These are phyloP conservation scores for Tipula helvola DNA, from an alignment of 2,888 invertebrate genomes.

Conservation along the genomic window DNA sequence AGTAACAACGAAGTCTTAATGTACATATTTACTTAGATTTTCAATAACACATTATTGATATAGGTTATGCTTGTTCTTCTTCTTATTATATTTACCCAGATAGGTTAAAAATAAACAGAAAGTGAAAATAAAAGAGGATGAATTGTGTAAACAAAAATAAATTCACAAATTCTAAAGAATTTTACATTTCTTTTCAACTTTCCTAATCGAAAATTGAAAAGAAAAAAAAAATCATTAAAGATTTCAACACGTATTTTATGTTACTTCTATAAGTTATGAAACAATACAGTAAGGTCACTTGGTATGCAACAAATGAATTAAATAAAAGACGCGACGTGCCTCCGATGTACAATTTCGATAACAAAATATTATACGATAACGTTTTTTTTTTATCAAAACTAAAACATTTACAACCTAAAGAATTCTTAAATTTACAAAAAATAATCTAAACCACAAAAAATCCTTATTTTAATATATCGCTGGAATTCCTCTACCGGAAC, in stretches of 20 bases:
- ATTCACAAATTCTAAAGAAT: neutral
- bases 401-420: too few relatives aligned
- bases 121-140: neutral
- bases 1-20: too few relatives aligned
- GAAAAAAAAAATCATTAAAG: neutral
- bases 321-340: neutral
- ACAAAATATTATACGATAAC: neutral
- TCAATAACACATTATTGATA: neutral
- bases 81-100: neutral
- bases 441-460: too few relatives aligned
- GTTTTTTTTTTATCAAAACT: neutral
- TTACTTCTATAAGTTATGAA: neutral
- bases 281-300: neutral
- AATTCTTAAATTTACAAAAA: too few relatives aligned
- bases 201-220: neutral
- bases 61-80: neutral
- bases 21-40: neutral
- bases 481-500: too few relatives aligned
- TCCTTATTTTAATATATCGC: too few relatives aligned
- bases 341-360: neutral
- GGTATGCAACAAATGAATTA: neutral
- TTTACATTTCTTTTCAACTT: neutral
- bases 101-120: neutral
- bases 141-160: neutral
- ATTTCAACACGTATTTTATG: neutral